Evolutionary conservation across 2,888 invertebrate species (phyloP).

Genomic region (Drosophila atripex): DNA sequence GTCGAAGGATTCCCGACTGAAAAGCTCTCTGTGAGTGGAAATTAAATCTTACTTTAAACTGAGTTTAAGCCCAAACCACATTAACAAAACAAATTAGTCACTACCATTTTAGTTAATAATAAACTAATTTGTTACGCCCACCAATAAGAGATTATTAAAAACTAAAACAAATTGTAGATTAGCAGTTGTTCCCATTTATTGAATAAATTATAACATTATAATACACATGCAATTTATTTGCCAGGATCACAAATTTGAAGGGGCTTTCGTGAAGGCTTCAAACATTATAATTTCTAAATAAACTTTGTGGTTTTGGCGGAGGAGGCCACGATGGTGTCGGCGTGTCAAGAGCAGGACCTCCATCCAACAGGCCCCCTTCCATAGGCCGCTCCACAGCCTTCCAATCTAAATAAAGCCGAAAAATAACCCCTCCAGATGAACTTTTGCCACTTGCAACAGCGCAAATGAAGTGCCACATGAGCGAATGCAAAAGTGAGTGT

Average conservation of each 20-base stretch:
- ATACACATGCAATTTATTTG: not conserved
- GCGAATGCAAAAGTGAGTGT: conserved; percentile 44
- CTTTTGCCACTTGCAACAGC: conserved; percentile 60
- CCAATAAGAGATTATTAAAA: too few relatives aligned
- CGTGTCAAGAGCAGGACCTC: conserved; percentile 66
- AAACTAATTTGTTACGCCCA: not conserved
- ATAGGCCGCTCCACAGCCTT: conserved; percentile 10
- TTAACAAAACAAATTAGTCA: not conserved
- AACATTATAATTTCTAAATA: conserved; percentile 73
- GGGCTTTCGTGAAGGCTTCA: conserved; percentile 9
- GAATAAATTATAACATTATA: not conserved
- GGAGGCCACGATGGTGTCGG: conserved; percentile 45
- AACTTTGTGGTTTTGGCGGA: conserved; percentile 56
- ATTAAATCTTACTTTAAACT: not conserved
- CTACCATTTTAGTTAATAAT: not conserved
- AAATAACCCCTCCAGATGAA: conserved; percentile 61
- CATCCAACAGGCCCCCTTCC: conserved; percentile 1
- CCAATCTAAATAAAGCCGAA: conserved; percentile 39
- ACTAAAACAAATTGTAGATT: too few relatives aligned
- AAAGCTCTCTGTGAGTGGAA: not conserved
- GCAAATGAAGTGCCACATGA: conserved; percentile 72
- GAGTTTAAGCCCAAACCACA: not conserved
- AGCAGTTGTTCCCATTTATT: not conserved
- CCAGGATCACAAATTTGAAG: conserved; percentile 9
- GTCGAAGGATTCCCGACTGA: not conserved